phyloP scores from a whole-genome alignment of 1,140 invertebrate species.

The Diachasmimorpha longicaudata region DNA sequence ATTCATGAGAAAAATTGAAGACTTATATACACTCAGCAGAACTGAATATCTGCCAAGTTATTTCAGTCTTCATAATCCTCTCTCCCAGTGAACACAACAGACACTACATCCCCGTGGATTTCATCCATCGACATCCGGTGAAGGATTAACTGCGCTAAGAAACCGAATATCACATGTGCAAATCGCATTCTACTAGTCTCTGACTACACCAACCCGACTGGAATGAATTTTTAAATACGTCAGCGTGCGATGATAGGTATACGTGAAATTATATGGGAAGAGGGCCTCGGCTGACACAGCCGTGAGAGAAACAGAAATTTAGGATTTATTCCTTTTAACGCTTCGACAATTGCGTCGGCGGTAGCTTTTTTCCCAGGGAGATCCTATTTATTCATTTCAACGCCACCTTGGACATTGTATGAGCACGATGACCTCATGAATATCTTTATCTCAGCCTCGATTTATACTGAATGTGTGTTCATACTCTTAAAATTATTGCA shows the following conservation, averaged over 20 bases:
- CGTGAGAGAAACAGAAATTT: background rate
- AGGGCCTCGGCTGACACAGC: background rate
- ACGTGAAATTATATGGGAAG: background rate
- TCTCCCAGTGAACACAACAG: too few relatives aligned
- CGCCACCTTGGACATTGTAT: conserved; percentile 8
- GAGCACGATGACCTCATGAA: background rate
- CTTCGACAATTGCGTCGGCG: background rate
- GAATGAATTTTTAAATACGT: background rate
- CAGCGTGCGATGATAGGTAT: background rate
- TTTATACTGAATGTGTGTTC: background rate
- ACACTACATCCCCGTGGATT: background rate
- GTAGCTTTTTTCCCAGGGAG: background rate
- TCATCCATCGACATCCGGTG: conserved; percentile 9
- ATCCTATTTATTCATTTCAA: background rate
- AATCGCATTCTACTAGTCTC: background rate
- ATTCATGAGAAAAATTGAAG: too few relatives aligned
- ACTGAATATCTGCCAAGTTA: too few relatives aligned
- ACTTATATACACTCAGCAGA: too few relatives aligned
- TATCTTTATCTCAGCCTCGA: background rate
- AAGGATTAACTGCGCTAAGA: background rate
- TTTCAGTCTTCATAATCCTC: too few relatives aligned
- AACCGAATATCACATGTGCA: background rate
- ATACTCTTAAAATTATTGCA: background rate
- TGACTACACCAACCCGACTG: background rate
- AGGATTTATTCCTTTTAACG: background rate